Base-by-base conservation (phyloP, 2,113 vertebrate genomes). In the Hyperopisus bebe region DNA sequence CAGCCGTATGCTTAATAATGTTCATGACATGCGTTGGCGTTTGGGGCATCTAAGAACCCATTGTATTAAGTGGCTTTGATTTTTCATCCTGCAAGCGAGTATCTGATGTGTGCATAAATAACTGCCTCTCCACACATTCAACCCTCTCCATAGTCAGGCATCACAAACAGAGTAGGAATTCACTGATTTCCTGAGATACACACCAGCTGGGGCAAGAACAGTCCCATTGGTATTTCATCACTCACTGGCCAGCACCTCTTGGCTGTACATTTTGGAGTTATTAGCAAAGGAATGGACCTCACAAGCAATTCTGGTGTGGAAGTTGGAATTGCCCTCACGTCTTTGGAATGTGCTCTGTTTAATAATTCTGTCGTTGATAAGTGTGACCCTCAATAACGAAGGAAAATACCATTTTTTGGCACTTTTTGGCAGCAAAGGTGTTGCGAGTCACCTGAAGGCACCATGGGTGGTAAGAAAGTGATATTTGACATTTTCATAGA, bases 341-440 rank as follows among this genome's bases (percentile, higher is more conserved):
- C 82, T n/a, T 47, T 84, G 82, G 21, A 84, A n/a, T 84, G 82
- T 84, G 44, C 82, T 84, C 82, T 11, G 82, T 47, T 84, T 84
- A n/a, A 39, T 84, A 47, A 84, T 84, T 44, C 9, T 84, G 82
- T 46, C 11, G 39, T 84, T 46, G 35, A 9, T 24, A 10, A 13
- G 84, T 27, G 82, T 27, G 24, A 51, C 21, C 44, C 11, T 48
- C 19, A 84, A n/a, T 84, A 11, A 11, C 10, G 19, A 47, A 85
- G 19, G 46, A 85, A 17, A 85, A 27, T 47, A 48, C 19, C 1
- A 15, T 48, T 82, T 82, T 82, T 70, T 70, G 62, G 62, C 27
- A 70, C 62, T 70, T 74, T 74, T 74, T 5, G 66, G 27, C 17
- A 80, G 21, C n/a, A 19, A 86, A 86, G 27, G 46, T 24, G 5